Base-by-base conservation (phyloP, 2,797 vertebrate genomes). In the Coccyzus lansbergi region DNA sequence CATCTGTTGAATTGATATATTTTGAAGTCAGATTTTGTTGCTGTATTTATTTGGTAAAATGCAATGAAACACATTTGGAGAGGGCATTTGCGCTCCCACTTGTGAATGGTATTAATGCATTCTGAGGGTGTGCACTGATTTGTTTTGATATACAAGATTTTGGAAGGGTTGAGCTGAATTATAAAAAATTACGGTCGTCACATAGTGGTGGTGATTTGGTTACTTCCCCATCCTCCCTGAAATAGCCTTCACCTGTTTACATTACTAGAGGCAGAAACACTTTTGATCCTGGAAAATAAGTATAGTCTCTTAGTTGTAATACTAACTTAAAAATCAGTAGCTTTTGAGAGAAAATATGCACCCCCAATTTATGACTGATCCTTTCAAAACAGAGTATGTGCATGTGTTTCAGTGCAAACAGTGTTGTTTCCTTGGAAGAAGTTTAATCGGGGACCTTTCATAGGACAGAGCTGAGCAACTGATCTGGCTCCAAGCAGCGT, bases 131-230 rank as follows among this genome's bases (percentile, higher is more conserved):
- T 15, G 44, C 79, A 75, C 88, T 94, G 81, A 94, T 96, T 96
- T 96, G 92, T 94, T 97, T 96, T 95, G 83, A 96, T 94, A 84
- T 91, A 76, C 89, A 92, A 96, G 82, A 83, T 74, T 83, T 94
- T 90, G 2, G 83, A 82, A 70, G 65, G 90, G 25, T 53, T 56
- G 36, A 86, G 34, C 42, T 79, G 83, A 86, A 92, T 94, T 93
- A 72, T 71, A 72, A 68, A 93, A 92, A 92, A 95, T 29, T 71
- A 76, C 4, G 40, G 63, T 67, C 68, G 91, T 92, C 77, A 15
- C 33, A 48, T 48, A 48, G 46, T 48, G 46, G 46, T 48, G 21
- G 19, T 48, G 46, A 21, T 22, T 48, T 48, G 46, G 21, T 48
- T 48, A 21, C 46, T 20, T 20, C 46, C 44, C 20, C n/a, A n/a